Base-by-base conservation (phyloP, 2,113 vertebrate genomes). In the Onychostoma macrolepis region DNA sequence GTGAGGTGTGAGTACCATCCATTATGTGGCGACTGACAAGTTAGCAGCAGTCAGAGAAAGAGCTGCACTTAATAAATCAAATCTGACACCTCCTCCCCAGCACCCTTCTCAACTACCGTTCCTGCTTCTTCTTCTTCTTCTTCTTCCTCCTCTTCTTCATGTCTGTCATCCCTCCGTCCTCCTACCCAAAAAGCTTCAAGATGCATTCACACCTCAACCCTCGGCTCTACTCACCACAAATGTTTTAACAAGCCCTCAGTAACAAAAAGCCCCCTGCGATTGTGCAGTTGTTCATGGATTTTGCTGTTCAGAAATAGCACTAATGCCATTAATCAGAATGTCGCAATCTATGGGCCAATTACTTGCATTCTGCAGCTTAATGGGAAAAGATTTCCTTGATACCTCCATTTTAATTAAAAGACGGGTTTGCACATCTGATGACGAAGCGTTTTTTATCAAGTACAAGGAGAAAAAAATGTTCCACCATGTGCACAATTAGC, bases 41-140 rank as follows among this genome's bases (percentile, higher is more conserved):
- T 95, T 94, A 95, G 94, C 90, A 92, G 95, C 94, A 95, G 95
- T 96, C 95, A 94, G 93, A 93, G 92, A 88, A 84, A 92, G 92
- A 97, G 94, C 92, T 95, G 94, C 93, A 97, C 96, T 96, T 96
- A 96, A 98, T 98, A 98, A 98, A 98, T 98, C 97, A 98, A 97
- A 97, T 93, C 93, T 97, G 97, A 97, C 97, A 98, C 94, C 94
- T 89, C 88, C 94, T 96, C 96, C 96, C 95, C 93, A 92, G 95
- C 92, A 92, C 90, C 93, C 95, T 96, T 96, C 96, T 95, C 93
- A 95, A 94, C 96, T 96, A 96, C 92, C 87, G 90, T 95, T 96
- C 95, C 90, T 94, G 91, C 93, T 91, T 58, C 92, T 93, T 90
- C 90, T 89, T 86, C 80, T n/a, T 33, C 1, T 83, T 86, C 93